Conservation (phyloP, 2,113 vertebrate species). For the Rissa tridactyla region DNA sequence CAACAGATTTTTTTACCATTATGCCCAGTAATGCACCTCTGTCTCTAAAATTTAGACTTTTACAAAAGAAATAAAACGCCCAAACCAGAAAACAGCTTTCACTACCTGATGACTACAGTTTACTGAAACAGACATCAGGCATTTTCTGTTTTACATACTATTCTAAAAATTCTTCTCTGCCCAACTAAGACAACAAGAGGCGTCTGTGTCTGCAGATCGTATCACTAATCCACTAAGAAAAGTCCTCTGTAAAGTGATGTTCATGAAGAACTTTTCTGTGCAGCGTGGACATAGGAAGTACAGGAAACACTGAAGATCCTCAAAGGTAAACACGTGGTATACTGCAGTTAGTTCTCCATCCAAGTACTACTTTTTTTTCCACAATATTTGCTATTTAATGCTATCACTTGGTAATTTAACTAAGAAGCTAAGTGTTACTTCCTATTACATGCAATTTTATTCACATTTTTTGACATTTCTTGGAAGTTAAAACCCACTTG, state of each 20-base stretch:
- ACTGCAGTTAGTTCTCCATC: neutral
- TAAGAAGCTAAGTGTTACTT: neutral
- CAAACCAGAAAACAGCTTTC: neutral
- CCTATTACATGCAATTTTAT: neutral
- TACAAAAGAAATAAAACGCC: neutral
- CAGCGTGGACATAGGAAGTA: neutral
- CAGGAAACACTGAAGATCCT: slow-evolving; percentile 15
- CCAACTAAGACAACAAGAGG: neutral
- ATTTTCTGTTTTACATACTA: neutral
- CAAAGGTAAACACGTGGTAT: slow-evolving; percentile 3
- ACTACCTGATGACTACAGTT: neutral
- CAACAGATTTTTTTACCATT: neutral
- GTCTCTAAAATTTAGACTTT: neutral
- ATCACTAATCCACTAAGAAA: neutral
- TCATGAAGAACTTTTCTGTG: neutral
- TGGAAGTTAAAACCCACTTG: neutral
- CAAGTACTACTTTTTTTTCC: neutral
- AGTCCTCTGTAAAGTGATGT: neutral
- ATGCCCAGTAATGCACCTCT: neutral
- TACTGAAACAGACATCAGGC: neutral
- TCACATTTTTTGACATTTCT: neutral
- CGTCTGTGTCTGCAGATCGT: neutral
- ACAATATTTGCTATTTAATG: neutral
- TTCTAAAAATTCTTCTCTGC: neutral
- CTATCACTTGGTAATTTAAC: neutral